A percentile compares a stretch with the other conserved stretches of the same genome.
These are phyloP conservation scores for Tapirus indicus DNA, from an alignment of 2,797 vertebrate species.

Conservation along the genomic window DNA sequence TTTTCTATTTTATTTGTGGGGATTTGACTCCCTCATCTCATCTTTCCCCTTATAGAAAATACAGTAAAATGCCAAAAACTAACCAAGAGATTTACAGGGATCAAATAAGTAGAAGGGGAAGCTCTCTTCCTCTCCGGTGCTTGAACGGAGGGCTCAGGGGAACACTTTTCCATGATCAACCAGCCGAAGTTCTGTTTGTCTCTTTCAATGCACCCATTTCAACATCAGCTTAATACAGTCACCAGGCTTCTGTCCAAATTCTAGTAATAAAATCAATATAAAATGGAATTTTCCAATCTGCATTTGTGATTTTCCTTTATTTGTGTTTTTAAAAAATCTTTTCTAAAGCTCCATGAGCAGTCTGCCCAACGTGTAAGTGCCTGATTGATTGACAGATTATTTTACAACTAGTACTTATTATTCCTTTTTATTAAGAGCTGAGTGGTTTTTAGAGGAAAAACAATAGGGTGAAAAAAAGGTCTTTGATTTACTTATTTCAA, in stretches of 20 bases:
- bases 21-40: constrained; percentile 64
- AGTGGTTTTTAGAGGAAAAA: constrained; percentile 90
- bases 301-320: constrained; percentile 88
- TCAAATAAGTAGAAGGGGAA: constrained; percentile 63
- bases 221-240: constrained; percentile 77
- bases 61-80: constrained; percentile 62
- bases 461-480: constrained; percentile 87
- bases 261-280: constrained; percentile 86
- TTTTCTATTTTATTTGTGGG: constrained; percentile 62
- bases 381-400: constrained; percentile 89
- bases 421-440: constrained; percentile 88
- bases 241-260: constrained; percentile 83
- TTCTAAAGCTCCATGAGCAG: constrained; percentile 88
- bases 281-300: constrained; percentile 86
- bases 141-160: constrained; percentile 72
- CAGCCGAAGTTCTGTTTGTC: constrained; percentile 39
- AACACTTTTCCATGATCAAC: constrained; percentile 74
- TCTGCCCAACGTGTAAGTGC: constrained; percentile 86
- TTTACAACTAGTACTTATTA: constrained; percentile 89
- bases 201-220: constrained; percentile 78
- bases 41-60: constrained; percentile 52
- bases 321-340: constrained; percentile 87
- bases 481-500: constrained; percentile 89
- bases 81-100: constrained; percentile 46
- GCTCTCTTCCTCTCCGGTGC: constrained; percentile 52